Conservation (phyloP, 2,888 invertebrate genomes). For the Luperina testacea region DNA sequence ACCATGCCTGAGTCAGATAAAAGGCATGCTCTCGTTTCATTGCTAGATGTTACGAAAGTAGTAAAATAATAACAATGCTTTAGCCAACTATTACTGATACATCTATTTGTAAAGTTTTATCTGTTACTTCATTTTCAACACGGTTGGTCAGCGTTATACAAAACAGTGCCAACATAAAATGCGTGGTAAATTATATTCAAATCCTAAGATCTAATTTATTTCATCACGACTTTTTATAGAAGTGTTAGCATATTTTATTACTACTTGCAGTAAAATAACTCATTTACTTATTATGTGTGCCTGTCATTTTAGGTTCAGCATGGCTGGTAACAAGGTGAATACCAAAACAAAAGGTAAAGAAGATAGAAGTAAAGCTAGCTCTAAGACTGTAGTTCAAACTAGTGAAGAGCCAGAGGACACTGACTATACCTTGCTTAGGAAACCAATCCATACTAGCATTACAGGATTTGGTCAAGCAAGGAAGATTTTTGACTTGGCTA, state of each 20-base stretch:
- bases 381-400: slow-evolving; percentile 73
- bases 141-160: slow-evolving; percentile 77
- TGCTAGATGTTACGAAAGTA: slow-evolving; percentile 39
- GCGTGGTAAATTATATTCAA: slow-evolving; percentile 48
- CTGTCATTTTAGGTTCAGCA: slow-evolving; percentile 69
- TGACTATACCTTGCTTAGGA: slow-evolving; percentile 90
- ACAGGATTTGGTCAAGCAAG: slow-evolving; percentile 93
- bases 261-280: not conserved
- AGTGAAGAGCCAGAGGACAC: slow-evolving; percentile 84
- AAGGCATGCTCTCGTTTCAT: slow-evolving; percentile 48
- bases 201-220: slow-evolving; percentile 9
- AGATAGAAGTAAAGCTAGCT: slow-evolving; percentile 81
- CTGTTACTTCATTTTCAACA: slow-evolving; percentile 69
- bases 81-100: slow-evolving; percentile 48
- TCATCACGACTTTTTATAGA: slow-evolving; percentile 1
- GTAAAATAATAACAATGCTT: slow-evolving; percentile 52
- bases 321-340: slow-evolving; percentile 86
- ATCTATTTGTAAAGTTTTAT: slow-evolving; percentile 55
- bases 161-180: slow-evolving; percentile 67
- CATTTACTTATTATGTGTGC: slow-evolving; percentile 24
- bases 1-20: slow-evolving; percentile 76
- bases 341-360: slow-evolving; percentile 84
- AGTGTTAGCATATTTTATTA: slow-evolving; percentile 3
- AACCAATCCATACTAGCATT: slow-evolving; percentile 92
- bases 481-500: slow-evolving; percentile 93